These are phyloP conservation scores for Cottoperca gobio DNA, from an alignment of 2,797 vertebrate genomes.

Conservation along the genomic window DNA sequence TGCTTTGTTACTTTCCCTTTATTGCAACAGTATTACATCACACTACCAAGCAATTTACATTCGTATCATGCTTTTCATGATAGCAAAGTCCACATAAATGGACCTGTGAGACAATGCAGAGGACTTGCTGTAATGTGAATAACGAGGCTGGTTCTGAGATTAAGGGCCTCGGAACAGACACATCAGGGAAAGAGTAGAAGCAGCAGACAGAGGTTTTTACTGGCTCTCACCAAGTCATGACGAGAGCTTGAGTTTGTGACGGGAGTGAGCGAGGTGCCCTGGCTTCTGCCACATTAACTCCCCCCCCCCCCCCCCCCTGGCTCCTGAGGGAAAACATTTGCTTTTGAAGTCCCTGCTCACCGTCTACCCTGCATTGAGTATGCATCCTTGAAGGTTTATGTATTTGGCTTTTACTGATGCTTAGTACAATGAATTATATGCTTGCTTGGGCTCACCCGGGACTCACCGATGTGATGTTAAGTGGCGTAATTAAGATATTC, in stretches of 20 bases:
- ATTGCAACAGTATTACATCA: conserved; percentile 75
- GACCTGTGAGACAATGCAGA: conserved; percentile 31
- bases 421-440: conserved; percentile 79
- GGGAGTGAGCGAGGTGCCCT: conserved; percentile 24
- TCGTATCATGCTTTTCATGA: conserved; percentile 45
- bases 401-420: conserved; percentile 69
- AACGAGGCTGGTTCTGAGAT: conserved; percentile 1
- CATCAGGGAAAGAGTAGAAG: not conserved
- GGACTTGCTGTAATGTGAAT: conserved; percentile 27
- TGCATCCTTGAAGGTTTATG: conserved; percentile 67
- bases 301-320: conserved; percentile 21
- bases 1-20: conserved; percentile 54
- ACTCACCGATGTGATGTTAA: conserved; percentile 77
- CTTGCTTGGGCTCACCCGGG: conserved; percentile 72
- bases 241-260: conserved; percentile 1
- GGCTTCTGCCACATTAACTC: conserved; percentile 30
- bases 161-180: conserved; percentile 22
- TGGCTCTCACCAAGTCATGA: conserved; percentile 3
- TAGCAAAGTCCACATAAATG: conserved; percentile 48
- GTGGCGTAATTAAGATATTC: conserved; percentile 83
- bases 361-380: conserved; percentile 24
- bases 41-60: conserved; percentile 42
- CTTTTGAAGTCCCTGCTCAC: conserved; percentile 65
- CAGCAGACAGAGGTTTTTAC: conserved; percentile 5
- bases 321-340: conserved; percentile 67